A percentile compares a stretch with the other conserved stretches of the same genome.
These are phyloP conservation scores for Drosophila mimica DNA, from an alignment of 2,888 invertebrate genomes.

Conservation along the genomic window DNA sequence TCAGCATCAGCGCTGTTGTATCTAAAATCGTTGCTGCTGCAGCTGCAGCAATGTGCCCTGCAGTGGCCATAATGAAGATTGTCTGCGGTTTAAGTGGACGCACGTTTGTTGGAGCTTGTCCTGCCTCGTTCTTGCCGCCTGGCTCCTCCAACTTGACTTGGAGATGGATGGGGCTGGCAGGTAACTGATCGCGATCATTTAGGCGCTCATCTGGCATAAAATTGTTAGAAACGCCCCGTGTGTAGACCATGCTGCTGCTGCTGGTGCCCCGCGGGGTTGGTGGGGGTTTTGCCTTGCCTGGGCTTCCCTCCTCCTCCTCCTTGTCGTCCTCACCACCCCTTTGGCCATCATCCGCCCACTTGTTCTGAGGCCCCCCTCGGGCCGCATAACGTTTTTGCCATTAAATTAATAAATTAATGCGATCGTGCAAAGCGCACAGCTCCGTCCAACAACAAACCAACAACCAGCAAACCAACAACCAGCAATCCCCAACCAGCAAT, in stretches of 20 bases:
- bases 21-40: conserved; percentile 58
- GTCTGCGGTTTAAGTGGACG: conserved; percentile 80
- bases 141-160: conserved; percentile 13
- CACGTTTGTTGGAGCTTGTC: conserved; percentile 59
- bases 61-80: conserved; percentile 82
- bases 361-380: background rate
- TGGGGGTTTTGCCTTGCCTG: background rate
- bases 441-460: background rate
- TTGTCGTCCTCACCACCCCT: background rate
- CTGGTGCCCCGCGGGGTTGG: conserved; percentile 27
- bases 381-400: conserved; percentile 80
- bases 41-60: conserved; percentile 60
- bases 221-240: conserved; percentile 83
- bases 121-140: conserved; percentile 3
- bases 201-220: conserved; percentile 82
- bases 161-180: conserved; percentile 53
- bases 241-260: conserved; percentile 46
- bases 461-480: conserved; percentile 1
- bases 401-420: conserved; percentile 84
- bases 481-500: conserved; percentile 20
- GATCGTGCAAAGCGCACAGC: conserved; percentile 63
- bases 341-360: conserved; percentile 1
- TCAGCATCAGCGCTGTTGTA: conserved; percentile 36
- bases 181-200: conserved; percentile 77
- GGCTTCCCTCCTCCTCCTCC: background rate